Base-by-base conservation (phyloP, 2,113 vertebrate species). In the Halichoeres trimaculatus region DNA sequence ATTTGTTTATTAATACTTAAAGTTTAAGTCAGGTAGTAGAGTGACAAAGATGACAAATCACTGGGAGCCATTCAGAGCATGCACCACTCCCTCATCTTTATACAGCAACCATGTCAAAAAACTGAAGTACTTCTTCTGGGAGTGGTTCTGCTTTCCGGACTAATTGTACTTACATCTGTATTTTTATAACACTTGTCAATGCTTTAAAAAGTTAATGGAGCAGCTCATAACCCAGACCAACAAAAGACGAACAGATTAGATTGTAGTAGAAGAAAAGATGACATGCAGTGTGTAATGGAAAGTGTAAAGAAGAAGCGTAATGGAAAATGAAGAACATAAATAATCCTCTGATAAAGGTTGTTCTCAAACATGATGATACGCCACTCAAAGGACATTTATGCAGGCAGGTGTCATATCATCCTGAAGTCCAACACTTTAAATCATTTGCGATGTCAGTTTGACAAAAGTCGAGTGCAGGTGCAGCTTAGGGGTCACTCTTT, bases 1-100 rank as follows among this genome's bases (percentile, higher is more conserved):
- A 84, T 78, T 43, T 75, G 38, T 59, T 69, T 80, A 84, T 78
- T 75, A 53, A 76, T 69, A 48, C 58, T 72, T 34, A 65, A 10
- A 35, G 40, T 48, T 50, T 76, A 53, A 68, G 62, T 45, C 51
- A 54, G 43, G 61, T 70, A 36, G 65, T 60, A 74, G 58, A 61
- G 51, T 16, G 24, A 35, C 4, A 16, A n/a, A 52, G 66, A 70
- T 69, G 71, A 79, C 10, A 40, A 62, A 81, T 75, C 30, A 23
- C 56, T 41, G 8, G 4, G 67, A 62, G 23, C 60, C 17, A 11
- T 70, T 83, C 40, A 65, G 11, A 12, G 9, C 0, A 2, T 35
- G 62, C 24, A 41, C 70, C 81, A 75, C 74, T 60, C 70, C 85
- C 62, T 71, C 10, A 4, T 40, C 65, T 77, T 53, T 50, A 63